These are phyloP conservation scores for Archilochus colubris DNA, from an alignment of 2,113 vertebrate species.

Conservation along the genomic window DNA sequence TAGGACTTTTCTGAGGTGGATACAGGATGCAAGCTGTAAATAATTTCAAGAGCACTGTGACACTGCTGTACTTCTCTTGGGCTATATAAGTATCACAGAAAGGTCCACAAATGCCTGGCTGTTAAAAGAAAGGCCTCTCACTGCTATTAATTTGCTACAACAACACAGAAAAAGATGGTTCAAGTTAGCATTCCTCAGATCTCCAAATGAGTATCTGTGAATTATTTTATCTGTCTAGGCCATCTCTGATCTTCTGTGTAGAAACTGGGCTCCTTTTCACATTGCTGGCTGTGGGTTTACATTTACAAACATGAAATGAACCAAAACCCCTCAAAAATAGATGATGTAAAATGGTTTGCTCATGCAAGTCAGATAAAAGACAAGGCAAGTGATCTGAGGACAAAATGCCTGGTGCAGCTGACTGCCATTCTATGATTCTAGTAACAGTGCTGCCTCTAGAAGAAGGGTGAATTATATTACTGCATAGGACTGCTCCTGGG, in stretches of 20 bases:
- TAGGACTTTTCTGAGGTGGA: neutral
- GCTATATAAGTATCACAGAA: neutral
- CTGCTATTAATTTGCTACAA: neutral
- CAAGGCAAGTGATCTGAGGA: neutral
- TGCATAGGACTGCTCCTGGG: neutral
- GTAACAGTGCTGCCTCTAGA: neutral
- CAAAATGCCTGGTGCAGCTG: neutral
- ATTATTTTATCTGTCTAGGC: slow-evolving; percentile 20
- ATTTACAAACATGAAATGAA: neutral
- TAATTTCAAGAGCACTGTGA: neutral
- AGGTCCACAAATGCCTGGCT: neutral
- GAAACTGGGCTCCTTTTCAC: neutral
- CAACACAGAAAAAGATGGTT: slow-evolving; percentile 38
- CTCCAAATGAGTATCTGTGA: slow-evolving; percentile 6
- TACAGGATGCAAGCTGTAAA: neutral
- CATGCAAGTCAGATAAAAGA: neutral
- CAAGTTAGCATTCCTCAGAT: slow-evolving; percentile 37
- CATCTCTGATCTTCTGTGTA: slow-evolving; percentile 2
- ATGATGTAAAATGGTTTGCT: neutral
- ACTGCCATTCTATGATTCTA: neutral
- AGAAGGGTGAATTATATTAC: neutral
- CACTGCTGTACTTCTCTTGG: neutral
- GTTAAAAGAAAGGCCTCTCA: neutral
- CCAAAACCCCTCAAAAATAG: neutral
- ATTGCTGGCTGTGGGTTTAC: neutral